These are phyloP conservation scores for Pithys albifrons DNA, from an alignment of 2,113 vertebrate species.

Conservation along the genomic window DNA sequence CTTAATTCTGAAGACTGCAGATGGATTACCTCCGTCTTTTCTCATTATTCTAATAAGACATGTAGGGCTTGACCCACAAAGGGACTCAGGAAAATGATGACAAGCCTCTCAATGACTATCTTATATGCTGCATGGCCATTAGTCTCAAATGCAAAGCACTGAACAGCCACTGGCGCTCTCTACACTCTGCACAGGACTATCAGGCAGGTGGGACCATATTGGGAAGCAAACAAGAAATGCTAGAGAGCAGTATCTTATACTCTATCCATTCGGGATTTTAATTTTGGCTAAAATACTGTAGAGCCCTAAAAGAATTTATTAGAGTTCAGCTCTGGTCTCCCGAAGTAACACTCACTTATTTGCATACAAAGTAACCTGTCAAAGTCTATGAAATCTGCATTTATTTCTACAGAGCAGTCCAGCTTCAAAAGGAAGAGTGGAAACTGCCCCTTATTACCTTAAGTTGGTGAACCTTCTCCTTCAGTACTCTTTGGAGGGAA, in stretches of 20 bases:
- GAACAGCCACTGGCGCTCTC: not conserved
- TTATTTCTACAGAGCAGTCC: not conserved
- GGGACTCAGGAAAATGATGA: not conserved
- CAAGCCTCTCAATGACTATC: not conserved
- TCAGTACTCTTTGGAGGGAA: not conserved
- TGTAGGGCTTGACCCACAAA: not conserved
- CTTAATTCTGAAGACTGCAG: not conserved
- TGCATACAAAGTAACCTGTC: not conserved
- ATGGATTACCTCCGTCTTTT: not conserved
- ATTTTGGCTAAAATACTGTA: not conserved
- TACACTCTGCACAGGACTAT: not conserved
- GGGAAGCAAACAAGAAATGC: not conserved
- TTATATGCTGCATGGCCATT: not conserved
- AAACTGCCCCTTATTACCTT: not conserved
- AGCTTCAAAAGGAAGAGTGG: not conserved
- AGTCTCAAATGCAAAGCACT: not conserved
- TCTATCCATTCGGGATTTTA: not conserved
- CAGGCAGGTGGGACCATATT: not conserved
- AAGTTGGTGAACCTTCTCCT: not conserved
- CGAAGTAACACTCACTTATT: not conserved
- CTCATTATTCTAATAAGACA: not conserved
- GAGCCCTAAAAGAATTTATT: not conserved
- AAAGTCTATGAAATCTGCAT: not conserved
- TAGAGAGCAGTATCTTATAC: not conserved
- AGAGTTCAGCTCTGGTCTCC: not conserved